Evolutionary conservation across 2,888 invertebrate species (phyloP), one percentile per base, ranked within the genome.

Genomic region (Drosophila atripex): DNA sequence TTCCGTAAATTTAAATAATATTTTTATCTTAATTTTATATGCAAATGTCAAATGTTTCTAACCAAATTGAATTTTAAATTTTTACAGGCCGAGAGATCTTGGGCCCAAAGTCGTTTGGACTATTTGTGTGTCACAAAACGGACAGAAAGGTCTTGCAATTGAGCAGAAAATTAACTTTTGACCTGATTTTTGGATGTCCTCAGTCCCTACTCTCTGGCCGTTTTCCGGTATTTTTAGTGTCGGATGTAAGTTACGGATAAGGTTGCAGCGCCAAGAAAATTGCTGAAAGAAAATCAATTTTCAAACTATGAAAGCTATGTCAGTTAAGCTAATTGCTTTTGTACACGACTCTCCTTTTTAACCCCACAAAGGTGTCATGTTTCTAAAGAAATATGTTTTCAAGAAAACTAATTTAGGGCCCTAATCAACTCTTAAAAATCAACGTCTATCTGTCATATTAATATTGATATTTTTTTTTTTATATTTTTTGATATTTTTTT

Each of bases 11-110:
- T 82, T 77, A 76, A 75, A 76, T 74, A 71, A 75, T 50, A 71
- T 72, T 75, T 63, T 75, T 66, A 75, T 78, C 73, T 79, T 79
- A 82, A 82, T 87, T 84, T 79, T 78, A 83, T 73, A 83, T 87
- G 84, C 87, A 84, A 87, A 87, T 82, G 76, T 43, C 60, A 71
- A 78, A 78, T 68, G 72, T 64, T 52, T 55, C 64, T 46, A 35
- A 5, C 23, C 57, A 71, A 84, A 77, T 77, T 80, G 77, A 80
- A 86, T 76, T 77, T 77, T 59, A 64, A 75, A 83, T 75, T 73
- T 74, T n/a, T 16, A 12, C 28, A 30, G 38, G 14, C 25, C 54
- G 28, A 28, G 41, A 60, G 51, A 39, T 56, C 23, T 50, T 25
- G 23, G 46, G 8, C 46, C 45, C 7, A n/a, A 56, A 78, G 63